Base-by-base conservation (phyloP, 92 coral and sea anemone species). In the Porites cylindrica region DNA sequence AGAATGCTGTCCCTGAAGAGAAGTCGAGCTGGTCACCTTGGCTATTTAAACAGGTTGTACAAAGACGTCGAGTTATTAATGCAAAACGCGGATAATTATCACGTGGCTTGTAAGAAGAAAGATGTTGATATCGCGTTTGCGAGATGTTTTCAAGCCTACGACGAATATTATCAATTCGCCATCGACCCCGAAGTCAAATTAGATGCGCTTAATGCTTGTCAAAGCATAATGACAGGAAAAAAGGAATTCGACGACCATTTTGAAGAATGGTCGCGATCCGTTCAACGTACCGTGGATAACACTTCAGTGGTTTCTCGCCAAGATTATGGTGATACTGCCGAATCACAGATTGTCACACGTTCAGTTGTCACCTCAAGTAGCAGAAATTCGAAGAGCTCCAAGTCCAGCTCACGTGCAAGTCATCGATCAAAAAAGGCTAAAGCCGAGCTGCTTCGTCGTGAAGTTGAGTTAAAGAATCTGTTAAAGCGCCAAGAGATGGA, bases 401-500 rank as follows among this genome's bases (percentile, higher is more conserved):
- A 71, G 76, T 32, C 19, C 7, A 71, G 76, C 43, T 71, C 75
- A 7, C 59, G 76, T 8, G 51, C 76, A 51, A 72, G 76, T 72
- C 19, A 72, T 2, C 1, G 76, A 72, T 79, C 83, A 2, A 47
- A 26, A 62, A 79, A 61, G 82, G 82, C 82, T 10, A 78, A 78
- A 60, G 72, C 82, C 51, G 54, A 78, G 12, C 67, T 78, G 3
- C 21, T 58, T 59, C 50, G 47, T 24, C n/a, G 50, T 4, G 85
- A 80, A 64, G 23, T 80, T 19, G 84, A 80, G 75, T 65, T 26
- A 17, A 66, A 47, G 17, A 64, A 80, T 9, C 75, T 80, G 17
- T 43, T 80, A 8, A 68, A 65, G 43, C 70, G 14, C 11, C 85
- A 80, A 54, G 72, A 80, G 51, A 8, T 65, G 56, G 84, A 80